Conservation (phyloP, 2,113 vertebrate genomes). For the Anser cygnoides region DNA sequence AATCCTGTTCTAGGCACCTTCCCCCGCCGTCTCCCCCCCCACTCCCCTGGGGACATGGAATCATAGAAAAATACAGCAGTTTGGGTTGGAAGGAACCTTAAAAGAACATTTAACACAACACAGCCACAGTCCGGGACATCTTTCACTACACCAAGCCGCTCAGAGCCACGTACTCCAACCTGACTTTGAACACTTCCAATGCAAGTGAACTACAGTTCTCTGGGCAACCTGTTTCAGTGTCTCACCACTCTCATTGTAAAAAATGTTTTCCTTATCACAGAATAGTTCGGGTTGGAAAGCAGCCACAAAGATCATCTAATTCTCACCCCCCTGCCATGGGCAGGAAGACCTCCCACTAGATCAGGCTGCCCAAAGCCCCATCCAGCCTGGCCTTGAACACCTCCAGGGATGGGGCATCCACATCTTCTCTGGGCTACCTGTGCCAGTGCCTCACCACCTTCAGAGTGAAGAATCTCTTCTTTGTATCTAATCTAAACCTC, state of each 20-base stretch:
- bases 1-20: not conserved
- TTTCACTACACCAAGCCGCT: not conserved
- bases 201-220: not conserved
- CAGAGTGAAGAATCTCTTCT: not conserved
- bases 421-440: not conserved
- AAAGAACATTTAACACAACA: not conserved
- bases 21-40: not conserved
- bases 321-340: not conserved
- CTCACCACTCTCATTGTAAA: not conserved
- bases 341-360: not conserved
- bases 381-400: not conserved
- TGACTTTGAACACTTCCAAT: not conserved
- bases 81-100: not conserved
- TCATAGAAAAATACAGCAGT: not conserved
- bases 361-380: not conserved
- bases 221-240: not conserved
- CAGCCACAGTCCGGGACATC: not conserved
- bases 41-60: not conserved
- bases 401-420: not conserved
- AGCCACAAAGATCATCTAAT: not conserved
- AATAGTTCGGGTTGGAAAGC: not conserved
- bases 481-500: not conserved
- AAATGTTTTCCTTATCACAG: not conserved
- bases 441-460: not conserved
- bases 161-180: not conserved